Evolutionary conservation across 2,113 vertebrate species (phyloP).

Genomic region (Malaclemys terrapin): DNA sequence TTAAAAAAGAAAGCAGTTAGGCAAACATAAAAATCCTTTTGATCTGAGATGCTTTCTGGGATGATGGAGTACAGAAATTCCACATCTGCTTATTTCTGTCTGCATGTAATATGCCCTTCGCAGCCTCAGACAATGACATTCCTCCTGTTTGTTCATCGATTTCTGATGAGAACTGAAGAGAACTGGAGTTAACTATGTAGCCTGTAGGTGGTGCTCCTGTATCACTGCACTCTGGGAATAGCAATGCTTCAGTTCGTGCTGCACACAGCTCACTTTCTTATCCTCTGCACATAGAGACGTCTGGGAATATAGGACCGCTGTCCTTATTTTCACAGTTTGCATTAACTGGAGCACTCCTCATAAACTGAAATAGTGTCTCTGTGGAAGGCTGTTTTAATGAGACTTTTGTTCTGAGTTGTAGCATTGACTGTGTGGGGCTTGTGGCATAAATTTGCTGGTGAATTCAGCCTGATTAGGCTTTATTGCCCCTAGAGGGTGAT

Average conservation of each 20-base stretch:
- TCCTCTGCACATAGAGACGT: background rate
- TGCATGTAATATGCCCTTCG: background rate
- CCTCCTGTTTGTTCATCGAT: background rate
- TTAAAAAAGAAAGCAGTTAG: background rate
- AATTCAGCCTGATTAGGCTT: background rate
- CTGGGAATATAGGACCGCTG: background rate
- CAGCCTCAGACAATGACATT: background rate
- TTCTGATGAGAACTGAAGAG: background rate
- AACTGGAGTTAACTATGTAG: background rate
- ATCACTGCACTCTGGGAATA: background rate
- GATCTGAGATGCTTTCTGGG: background rate
- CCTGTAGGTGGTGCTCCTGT: conserved; percentile 79
- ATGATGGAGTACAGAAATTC: accelerated
- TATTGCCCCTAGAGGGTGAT: accelerated
- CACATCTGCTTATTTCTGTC: background rate
- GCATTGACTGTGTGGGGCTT: accelerated
- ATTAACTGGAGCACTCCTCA: background rate
- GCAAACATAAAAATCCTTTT: background rate
- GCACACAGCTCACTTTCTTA: background rate
- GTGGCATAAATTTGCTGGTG: accelerated
- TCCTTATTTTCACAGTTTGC: background rate
- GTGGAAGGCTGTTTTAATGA: background rate
- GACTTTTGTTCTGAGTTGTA: accelerated
- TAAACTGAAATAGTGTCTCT: background rate
- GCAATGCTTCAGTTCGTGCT: background rate